Percentiles rank a stretch among this genome's conserved stretches.
Evolutionary conservation across 2,113 vertebrate species (phyloP).

Genomic region (Pholis gunnellus): DNA sequence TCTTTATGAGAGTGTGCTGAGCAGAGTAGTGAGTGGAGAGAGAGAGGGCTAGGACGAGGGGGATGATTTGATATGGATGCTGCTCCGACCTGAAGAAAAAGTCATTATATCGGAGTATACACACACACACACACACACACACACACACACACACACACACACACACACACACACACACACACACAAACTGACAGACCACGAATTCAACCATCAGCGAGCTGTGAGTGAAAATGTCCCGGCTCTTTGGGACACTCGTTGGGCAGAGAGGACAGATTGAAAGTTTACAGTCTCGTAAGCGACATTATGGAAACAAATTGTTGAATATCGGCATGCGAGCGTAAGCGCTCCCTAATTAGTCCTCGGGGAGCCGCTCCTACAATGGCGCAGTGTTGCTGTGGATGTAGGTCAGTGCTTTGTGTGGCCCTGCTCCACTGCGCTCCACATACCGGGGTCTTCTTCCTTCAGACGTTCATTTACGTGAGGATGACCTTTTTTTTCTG

Average conservation of each 20-base stretch:
- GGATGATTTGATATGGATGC: too few relatives aligned
- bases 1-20: not conserved
- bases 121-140: too few relatives aligned
- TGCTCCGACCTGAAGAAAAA: too few relatives aligned
- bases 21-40: not conserved
- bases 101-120: too few relatives aligned
- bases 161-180: too few relatives aligned
- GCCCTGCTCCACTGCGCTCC: slow-evolving; percentile 32
- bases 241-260: slow-evolving; percentile 27
- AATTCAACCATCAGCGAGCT: not conserved
- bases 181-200: slow-evolving; percentile 4
- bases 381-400: slow-evolving; percentile 75
- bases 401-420: slow-evolving; percentile 78
- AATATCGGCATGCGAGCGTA: slow-evolving; percentile 74
- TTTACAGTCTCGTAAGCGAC: slow-evolving; percentile 70
- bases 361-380: slow-evolving; percentile 78
- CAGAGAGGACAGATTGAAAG: slow-evolving; percentile 55
- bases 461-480: slow-evolving; percentile 42
- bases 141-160: too few relatives aligned
- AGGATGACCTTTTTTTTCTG: slow-evolving; percentile 41
- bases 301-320: slow-evolving; percentile 82
- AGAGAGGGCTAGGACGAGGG: slow-evolving; percentile 14
- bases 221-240: slow-evolving; percentile 17
- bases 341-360: slow-evolving; percentile 79
- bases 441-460: slow-evolving; percentile 30